Conservation (phyloP, 2,888 invertebrate species). For the Eupithecia tripunctaria region DNA sequence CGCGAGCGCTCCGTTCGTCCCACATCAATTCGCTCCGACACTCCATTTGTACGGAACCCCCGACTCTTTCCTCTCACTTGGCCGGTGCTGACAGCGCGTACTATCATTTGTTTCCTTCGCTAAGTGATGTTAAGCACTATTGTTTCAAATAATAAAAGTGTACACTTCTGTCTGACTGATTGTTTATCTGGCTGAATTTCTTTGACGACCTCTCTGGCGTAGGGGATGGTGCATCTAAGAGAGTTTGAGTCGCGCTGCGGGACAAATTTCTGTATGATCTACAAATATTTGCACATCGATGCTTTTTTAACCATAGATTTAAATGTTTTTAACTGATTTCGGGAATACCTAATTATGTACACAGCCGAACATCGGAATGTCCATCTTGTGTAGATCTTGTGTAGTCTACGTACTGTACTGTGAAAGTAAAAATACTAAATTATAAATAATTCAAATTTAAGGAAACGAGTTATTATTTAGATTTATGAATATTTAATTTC, state of each 20-base stretch:
- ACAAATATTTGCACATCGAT: not conserved
- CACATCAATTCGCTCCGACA: constrained; percentile 7
- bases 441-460: too few relatives aligned
- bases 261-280: not conserved
- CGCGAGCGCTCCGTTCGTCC: not conserved
- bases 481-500: too few relatives aligned
- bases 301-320: not conserved
- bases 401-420: too few relatives aligned
- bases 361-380: too few relatives aligned
- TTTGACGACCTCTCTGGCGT: not conserved
- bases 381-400: too few relatives aligned
- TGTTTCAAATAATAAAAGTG: constrained; percentile 11
- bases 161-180: not conserved
- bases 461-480: too few relatives aligned
- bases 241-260: not conserved
- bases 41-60: constrained; percentile 33
- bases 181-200: not conserved
- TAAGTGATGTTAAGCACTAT: constrained; percentile 44
- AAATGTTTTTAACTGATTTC: too few relatives aligned
- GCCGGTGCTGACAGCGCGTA: constrained; percentile 22
- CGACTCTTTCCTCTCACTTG: constrained; percentile 29
- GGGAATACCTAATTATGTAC: too few relatives aligned
- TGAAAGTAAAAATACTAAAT: too few relatives aligned
- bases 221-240: not conserved
- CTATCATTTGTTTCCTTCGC: constrained; percentile 36